phyloP scores from a whole-genome alignment of 1,140 invertebrate genomes.

The Lasioglossum albipes region DNA sequence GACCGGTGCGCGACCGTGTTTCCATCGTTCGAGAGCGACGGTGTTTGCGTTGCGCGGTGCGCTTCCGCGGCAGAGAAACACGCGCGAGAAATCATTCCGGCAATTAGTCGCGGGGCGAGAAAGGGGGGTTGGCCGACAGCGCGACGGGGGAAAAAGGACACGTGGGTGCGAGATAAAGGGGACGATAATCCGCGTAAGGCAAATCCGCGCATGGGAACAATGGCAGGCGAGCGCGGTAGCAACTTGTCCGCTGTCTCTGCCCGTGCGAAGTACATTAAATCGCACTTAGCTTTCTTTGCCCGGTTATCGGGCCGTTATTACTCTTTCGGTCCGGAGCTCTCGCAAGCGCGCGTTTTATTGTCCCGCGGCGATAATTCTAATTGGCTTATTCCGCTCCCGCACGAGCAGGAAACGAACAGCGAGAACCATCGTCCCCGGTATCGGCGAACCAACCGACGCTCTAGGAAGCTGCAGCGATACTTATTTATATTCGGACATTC shows the following conservation, averaged over 20 bases:
- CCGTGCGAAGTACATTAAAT: conserved; percentile 41
- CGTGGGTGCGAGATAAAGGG: conserved; percentile 22
- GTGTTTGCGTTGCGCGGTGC: not conserved
- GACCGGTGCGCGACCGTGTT: not conserved
- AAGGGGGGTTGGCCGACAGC: not conserved
- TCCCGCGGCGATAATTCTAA: conserved; percentile 25
- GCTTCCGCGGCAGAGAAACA: not conserved
- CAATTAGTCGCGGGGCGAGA: conserved; percentile 9
- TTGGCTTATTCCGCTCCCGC: conserved; percentile 30
- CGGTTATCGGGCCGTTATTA: conserved; percentile 28
- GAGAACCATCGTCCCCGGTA: not conserved
- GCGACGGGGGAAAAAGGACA: not conserved
- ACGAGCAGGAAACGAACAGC: conserved; percentile 8
- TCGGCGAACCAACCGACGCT: not conserved
- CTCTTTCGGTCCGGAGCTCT: not conserved
- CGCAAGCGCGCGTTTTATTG: conserved; percentile 18
- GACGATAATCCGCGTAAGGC: conserved; percentile 34
- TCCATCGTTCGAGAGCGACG: too few relatives aligned
- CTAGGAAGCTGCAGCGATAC: not conserved
- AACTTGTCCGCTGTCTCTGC: conserved; percentile 1
- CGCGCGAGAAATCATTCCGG: not conserved
- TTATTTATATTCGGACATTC: too few relatives aligned
- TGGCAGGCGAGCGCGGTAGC: not conserved
- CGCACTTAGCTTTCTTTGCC: conserved; percentile 44
- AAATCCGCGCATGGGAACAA: conserved; percentile 21